Conservation (phyloP, 2,888 invertebrate species). For the Teinopalpus imperialis region DNA sequence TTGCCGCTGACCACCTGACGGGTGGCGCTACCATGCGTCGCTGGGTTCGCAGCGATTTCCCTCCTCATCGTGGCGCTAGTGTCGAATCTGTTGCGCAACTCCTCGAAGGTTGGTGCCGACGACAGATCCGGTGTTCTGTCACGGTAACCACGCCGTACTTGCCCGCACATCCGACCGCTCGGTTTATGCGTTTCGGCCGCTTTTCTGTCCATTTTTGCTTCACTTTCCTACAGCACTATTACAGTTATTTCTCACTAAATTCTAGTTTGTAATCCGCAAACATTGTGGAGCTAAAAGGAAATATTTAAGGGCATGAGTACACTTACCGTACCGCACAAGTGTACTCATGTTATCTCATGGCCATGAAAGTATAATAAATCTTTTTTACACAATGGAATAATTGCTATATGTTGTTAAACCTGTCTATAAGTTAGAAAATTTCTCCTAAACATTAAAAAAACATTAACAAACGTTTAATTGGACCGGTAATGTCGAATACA, state of each 20-base stretch:
- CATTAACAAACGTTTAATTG: too few species aligned
- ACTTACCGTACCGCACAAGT: too few species aligned
- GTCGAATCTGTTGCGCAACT: conserved; percentile 70
- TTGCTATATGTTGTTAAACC: too few species aligned
- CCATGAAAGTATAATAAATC: not conserved
- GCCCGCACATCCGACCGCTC: conserved; percentile 60
- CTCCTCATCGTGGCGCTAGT: conserved; percentile 64
- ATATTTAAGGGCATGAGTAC: not conserved
- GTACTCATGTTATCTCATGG: conserved; percentile 18
- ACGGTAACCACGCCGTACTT: conserved; percentile 53
- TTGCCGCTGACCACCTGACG: conserved; percentile 80
- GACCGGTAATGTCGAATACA: too few species aligned
- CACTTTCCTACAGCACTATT: conserved; percentile 28
- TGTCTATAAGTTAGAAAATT: too few species aligned
- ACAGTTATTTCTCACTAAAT: conserved; percentile 27
- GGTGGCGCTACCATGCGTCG: conserved; percentile 74
- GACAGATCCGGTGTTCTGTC: conserved; percentile 60
- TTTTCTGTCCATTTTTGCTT: conserved; percentile 43
- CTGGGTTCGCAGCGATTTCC: conserved; percentile 69
- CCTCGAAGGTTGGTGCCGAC: conserved; percentile 66
- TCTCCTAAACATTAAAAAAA: too few species aligned
- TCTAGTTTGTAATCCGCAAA: conserved; percentile 10
- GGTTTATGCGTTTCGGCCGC: conserved; percentile 34
- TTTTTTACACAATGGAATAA: conserved; percentile 16
- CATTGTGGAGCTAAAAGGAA: conserved; percentile 22